phyloP scores from a whole-genome alignment of 2,113 vertebrate species.

The Irena cyanogastra region DNA sequence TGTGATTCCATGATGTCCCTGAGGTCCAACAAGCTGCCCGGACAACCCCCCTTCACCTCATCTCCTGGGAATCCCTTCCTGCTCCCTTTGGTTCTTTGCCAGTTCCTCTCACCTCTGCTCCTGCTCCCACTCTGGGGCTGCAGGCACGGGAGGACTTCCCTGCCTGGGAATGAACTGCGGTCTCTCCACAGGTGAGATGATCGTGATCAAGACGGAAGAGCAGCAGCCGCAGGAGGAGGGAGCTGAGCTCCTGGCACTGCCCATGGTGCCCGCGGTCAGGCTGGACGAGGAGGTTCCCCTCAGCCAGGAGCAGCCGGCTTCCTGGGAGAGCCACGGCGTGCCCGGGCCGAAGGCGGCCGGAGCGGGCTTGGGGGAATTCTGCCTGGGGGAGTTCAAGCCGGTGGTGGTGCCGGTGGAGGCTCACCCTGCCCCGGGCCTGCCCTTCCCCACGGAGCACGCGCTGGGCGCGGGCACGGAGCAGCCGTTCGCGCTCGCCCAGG shows the following conservation, averaged over 20 bases:
- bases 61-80: background rate
- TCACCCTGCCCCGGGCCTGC: background rate
- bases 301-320: background rate
- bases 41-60: background rate
- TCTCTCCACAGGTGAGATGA: background rate
- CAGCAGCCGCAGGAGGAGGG: slow-evolving; percentile 3
- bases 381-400: slow-evolving; percentile 6
- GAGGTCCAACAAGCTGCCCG: background rate
- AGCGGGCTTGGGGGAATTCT: background rate
- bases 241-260: background rate
- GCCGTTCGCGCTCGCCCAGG: background rate
- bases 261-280: fast-evolving
- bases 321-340: background rate
- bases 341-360: background rate
- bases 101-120: background rate
- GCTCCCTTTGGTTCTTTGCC: background rate
- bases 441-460: background rate
- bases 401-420: slow-evolving; percentile 29
- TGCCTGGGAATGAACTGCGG: fast-evolving
- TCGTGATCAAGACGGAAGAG: slow-evolving; percentile 43
- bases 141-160: fast-evolving
- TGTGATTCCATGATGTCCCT: fast-evolving
- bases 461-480: background rate
- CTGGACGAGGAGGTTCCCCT: background rate
- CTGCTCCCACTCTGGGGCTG: background rate